These are phyloP conservation scores for Habrosyne pyritoides DNA, from an alignment of 2,888 invertebrate species.

Conservation along the genomic window DNA sequence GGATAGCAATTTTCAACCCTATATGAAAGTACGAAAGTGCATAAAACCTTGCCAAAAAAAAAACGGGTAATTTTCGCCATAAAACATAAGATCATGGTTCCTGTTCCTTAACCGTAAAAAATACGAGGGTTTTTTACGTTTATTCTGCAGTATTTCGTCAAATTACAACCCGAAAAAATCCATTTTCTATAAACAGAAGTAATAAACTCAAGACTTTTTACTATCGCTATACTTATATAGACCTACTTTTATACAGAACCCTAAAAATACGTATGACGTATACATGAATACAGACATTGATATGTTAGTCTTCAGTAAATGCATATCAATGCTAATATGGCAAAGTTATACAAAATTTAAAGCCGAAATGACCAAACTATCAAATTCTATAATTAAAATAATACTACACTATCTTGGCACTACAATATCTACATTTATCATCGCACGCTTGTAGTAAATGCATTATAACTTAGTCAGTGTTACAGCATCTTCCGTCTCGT, in stretches of 20 bases:
- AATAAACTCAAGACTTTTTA: slow-evolving; percentile 2
- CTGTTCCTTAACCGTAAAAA: slow-evolving; percentile 1
- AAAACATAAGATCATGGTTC: slow-evolving; percentile 8
- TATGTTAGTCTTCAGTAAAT: background rate
- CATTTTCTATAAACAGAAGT: slow-evolving; percentile 8
- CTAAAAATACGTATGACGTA: slow-evolving; percentile 2
- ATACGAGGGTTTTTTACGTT: slow-evolving; percentile 8
- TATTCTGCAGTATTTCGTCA: slow-evolving; percentile 10
- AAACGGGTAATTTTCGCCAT: background rate
- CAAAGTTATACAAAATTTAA: background rate
- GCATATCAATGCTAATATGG: background rate
- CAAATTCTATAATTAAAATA: background rate
- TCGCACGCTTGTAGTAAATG: too few species aligned
- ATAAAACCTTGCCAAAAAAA: background rate
- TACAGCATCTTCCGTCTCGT: too few species aligned
- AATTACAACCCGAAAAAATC: slow-evolving; percentile 7
- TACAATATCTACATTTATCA: background rate
- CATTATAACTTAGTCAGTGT: too few species aligned
- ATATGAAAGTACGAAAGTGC: background rate
- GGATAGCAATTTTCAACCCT: slow-evolving; percentile 2
- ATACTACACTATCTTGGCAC: background rate
- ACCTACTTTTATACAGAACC: background rate
- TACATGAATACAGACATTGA: background rate
- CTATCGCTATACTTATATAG: background rate
- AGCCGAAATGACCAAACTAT: background rate